phyloP scores from a whole-genome alignment of 2,113 vertebrate species.

The Antechinus flavipes region DNA sequence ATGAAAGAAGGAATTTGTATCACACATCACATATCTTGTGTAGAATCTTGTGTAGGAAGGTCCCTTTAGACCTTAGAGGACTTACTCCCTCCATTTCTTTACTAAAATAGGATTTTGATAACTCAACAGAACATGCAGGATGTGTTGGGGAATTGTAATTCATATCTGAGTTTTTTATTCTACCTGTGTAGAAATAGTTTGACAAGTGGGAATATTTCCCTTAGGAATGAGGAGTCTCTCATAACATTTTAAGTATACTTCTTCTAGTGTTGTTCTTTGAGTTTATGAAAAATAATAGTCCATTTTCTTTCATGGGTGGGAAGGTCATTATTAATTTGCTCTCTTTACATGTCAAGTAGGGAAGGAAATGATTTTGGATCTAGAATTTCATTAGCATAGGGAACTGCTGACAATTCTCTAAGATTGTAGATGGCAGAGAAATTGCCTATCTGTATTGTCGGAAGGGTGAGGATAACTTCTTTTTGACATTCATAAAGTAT shows the following conservation, averaged over 20 bases:
- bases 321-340: not conserved
- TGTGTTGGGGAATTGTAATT: not conserved
- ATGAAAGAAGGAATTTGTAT: not conserved
- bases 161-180: not conserved
- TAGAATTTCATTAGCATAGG: not conserved
- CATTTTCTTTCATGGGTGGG: not conserved
- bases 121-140: not conserved
- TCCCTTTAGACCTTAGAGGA: not conserved
- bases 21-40: not conserved
- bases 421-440: not conserved
- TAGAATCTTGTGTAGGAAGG: not conserved
- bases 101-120: not conserved
- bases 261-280: not conserved
- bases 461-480: not conserved
- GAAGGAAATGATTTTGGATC: not conserved
- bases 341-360: not conserved
- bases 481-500: not conserved
- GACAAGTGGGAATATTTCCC: not conserved
- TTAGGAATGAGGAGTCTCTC: not conserved
- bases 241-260: not conserved
- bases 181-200: not conserved
- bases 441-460: not conserved
- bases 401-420: not conserved
- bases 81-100: not conserved
- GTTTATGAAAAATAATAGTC: not conserved